Base-by-base conservation (phyloP, 2,888 invertebrate genomes). In the Melieria picta region DNA sequence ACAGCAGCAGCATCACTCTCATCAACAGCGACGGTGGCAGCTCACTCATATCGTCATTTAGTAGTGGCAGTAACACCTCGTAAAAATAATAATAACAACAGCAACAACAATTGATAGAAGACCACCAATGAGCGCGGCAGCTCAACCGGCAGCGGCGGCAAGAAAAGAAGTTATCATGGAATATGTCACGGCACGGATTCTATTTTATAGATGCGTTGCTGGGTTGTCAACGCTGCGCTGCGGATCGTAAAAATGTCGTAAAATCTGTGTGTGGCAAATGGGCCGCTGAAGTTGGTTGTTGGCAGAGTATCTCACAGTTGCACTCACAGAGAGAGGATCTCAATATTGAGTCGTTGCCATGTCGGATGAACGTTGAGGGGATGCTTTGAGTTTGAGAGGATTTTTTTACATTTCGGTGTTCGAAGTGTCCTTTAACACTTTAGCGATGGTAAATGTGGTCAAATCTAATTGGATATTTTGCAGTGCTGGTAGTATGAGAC, bases 191-290 rank as follows among this genome's bases (percentile, higher is more conserved):
- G 77, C 78, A 79, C 80, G 81, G 80, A 79, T 83, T 82, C 80
- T 78, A 78, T 80, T 81, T 80, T 82, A 80, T 80, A 84, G 82
- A 80, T 80, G 82, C 80, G 81, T 80, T 16, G 16, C 16, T 16
- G 16, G 16, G 1, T 16, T 16, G 16, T 16, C 16, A 16, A 16
- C 16, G 16, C 16, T 16, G 16, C 80, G 69, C 68, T 79, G 80
- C 80, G 80, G 85, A 84, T 85, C 84, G 83, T 86, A 84, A 84
- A 85, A 86, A 81, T 79, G 80, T 82, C 84, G 78, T 85, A 81
- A 85, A 84, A 81, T 75, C 77, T 65, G 52, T 60, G 61, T 30
- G 30, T 30, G 3, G 30, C 30, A 71, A 69, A 63, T 57, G 63
- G 50, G 13, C 61, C 61, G 45, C 60, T 42, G 16, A 50, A 7